Conservation (phyloP, 2,113 vertebrate genomes). For the Crotalus horridus region DNA sequence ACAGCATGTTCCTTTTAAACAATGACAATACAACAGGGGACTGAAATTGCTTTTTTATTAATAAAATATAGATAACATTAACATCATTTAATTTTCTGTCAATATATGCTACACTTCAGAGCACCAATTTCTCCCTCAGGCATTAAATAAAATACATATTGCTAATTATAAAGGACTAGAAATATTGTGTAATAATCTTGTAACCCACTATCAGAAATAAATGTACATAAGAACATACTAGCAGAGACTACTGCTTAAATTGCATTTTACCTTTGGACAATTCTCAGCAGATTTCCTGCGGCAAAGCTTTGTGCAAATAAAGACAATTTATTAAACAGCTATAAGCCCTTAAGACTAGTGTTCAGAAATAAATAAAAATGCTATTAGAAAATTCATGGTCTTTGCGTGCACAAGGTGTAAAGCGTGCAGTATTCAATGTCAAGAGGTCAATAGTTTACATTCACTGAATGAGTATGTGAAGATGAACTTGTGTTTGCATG, state of each 20-base stretch:
- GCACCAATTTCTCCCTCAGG: neutral
- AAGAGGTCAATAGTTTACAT: neutral
- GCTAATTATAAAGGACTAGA: slow-evolving; percentile 26
- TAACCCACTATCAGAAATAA: slow-evolving; percentile 18
- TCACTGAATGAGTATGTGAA: slow-evolving; percentile 32
- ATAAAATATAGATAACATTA: slow-evolving; percentile 39
- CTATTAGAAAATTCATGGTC: slow-evolving; percentile 39
- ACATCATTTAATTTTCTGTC: slow-evolving; percentile 53
- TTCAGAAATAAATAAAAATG: slow-evolving; percentile 57
- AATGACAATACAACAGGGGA: slow-evolving; percentile 38
- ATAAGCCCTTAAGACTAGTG: slow-evolving; percentile 47
- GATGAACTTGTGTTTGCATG: slow-evolving; percentile 20
- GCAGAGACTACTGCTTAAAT: slow-evolving; percentile 54
- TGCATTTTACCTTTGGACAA: slow-evolving; percentile 80
- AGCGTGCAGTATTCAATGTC: slow-evolving; percentile 30
- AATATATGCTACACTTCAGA: slow-evolving; percentile 30
- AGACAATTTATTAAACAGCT: slow-evolving; percentile 76
- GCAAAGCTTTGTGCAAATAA: slow-evolving; percentile 81
- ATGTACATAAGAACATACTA: slow-evolving; percentile 34
- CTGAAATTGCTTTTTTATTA: slow-evolving; percentile 47
- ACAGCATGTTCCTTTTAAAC: slow-evolving; percentile 46
- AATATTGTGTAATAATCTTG: slow-evolving; percentile 2
- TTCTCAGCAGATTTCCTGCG: slow-evolving; percentile 78
- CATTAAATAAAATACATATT: slow-evolving; percentile 23
- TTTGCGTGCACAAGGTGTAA: slow-evolving; percentile 27